A percentile compares a stretch with the other conserved stretches of the same genome.
These are phyloP conservation scores for Loris lydekkerianus DNA, from an alignment of 2,797 vertebrate species.

Conservation along the genomic window DNA sequence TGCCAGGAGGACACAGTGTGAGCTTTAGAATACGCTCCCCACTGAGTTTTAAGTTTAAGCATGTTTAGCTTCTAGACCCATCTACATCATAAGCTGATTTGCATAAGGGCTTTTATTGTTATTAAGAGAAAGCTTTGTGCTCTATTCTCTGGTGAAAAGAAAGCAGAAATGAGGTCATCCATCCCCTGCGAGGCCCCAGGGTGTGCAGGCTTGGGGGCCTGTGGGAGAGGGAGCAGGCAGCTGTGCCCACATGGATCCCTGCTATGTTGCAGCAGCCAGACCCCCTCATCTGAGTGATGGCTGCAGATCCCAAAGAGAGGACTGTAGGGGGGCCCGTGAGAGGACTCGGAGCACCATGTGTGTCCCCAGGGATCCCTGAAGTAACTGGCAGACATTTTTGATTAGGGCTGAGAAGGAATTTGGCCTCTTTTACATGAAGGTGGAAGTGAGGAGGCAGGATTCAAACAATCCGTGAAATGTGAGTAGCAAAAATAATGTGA, in stretches of 20 bases:
- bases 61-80: not conserved
- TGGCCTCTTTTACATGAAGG: not conserved
- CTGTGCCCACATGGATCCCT: not conserved
- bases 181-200: no score
- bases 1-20: not conserved
- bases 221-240: not conserved
- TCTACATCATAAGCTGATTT: not conserved
- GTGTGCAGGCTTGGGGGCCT: not conserved
- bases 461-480: not conserved
- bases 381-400: not conserved
- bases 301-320: not conserved
- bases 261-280: not conserved
- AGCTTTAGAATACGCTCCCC: not conserved
- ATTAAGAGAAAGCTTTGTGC: not conserved
- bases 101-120: not conserved
- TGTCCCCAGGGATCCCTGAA: not conserved
- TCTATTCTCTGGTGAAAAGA: not conserved
- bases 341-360: not conserved
- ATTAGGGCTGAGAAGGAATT: not conserved
- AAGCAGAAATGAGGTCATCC: not conserved
- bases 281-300: not conserved
- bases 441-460: not conserved
- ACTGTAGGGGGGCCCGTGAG: no score
- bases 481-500: not conserved
- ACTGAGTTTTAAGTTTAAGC: not conserved